Evolutionary conservation across 2,113 vertebrate genomes (phyloP).

Genomic region (Megaceryle maxima): DNA sequence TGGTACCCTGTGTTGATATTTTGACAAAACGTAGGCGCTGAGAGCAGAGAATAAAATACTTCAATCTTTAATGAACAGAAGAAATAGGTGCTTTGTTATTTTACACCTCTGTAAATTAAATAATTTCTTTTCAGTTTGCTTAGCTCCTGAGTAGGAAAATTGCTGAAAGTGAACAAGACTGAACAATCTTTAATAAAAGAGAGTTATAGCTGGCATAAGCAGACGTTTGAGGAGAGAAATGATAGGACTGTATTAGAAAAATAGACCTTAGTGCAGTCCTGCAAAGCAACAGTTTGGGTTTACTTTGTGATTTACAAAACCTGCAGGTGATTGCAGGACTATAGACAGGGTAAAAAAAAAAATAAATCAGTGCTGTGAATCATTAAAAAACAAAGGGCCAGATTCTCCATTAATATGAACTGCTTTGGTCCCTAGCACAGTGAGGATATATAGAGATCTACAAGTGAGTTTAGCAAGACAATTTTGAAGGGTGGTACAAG

Average conservation of each 20-base stretch:
- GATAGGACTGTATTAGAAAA: not conserved
- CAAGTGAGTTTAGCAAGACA: not conserved
- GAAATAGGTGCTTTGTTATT: not conserved
- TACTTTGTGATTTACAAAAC: conserved; percentile 1
- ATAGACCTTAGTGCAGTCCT: not conserved
- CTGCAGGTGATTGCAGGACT: conserved; percentile 11
- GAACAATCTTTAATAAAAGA: no score
- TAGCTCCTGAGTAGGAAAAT: not conserved
- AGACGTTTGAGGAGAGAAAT: not conserved
- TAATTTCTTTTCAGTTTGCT: not conserved
- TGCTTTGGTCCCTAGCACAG: not conserved
- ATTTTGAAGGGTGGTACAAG: not conserved
- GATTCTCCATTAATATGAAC: not conserved
- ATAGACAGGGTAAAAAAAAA: not conserved
- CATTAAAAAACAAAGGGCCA: not conserved
- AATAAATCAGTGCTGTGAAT: conserved; percentile 23
- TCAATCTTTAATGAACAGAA: not conserved
- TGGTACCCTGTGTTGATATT: not conserved
- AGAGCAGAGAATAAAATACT: not conserved
- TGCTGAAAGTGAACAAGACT: conserved; percentile 15
- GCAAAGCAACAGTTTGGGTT: not conserved
- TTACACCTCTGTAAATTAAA: not conserved
- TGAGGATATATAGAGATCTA: not conserved
- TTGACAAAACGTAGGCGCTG: not conserved
- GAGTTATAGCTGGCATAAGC: conserved; percentile 22